Evolutionary conservation across 2,888 invertebrate genomes (phyloP).

Genomic region (Drosophila paranaensis): DNA sequence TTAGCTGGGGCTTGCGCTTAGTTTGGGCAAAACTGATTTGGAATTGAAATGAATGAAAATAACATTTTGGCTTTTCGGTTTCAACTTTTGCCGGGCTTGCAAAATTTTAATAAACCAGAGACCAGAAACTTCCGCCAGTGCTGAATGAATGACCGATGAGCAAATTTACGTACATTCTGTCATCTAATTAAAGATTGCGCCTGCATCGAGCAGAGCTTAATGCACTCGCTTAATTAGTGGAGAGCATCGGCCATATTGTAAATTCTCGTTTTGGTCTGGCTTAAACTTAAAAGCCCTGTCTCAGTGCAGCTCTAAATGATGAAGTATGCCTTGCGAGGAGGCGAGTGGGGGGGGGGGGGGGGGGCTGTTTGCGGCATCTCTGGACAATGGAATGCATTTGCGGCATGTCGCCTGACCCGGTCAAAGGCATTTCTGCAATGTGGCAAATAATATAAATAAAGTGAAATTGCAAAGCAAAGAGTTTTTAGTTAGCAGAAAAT

Average conservation of each 20-base stretch:
- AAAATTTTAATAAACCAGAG: conserved; percentile 68
- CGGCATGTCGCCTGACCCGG: conserved; percentile 44
- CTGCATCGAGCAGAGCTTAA: not conserved
- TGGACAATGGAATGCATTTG: conserved; percentile 60
- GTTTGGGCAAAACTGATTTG: conserved; percentile 48
- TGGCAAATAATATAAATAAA: conserved; percentile 79
- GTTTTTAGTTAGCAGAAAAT: conserved; percentile 75
- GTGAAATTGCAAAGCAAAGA: conserved; percentile 76
- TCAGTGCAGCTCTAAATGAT: conserved; percentile 39
- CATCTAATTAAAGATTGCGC: conserved; percentile 6
- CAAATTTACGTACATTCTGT: conserved; percentile 22
- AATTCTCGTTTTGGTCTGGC: conserved; percentile 34
- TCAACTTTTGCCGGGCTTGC: conserved; percentile 67
- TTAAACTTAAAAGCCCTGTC: conserved; percentile 39
- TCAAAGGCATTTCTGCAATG: conserved; percentile 62
- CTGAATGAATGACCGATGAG: conserved; percentile 32
- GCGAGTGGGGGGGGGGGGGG: no score
- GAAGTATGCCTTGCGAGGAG: not conserved
- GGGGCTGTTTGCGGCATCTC: no score
- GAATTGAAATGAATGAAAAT: conserved; percentile 67
- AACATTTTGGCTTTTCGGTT: conserved; percentile 39
- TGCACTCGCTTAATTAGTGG: conserved; percentile 51
- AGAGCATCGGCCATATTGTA: conserved; percentile 25
- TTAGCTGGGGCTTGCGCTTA: conserved; percentile 9
- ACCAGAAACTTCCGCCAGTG: not conserved